Evolutionary conservation across 2,113 vertebrate species (phyloP), one percentile per base, ranked within the genome.

Genomic region (Chunga burmeisteri): DNA sequence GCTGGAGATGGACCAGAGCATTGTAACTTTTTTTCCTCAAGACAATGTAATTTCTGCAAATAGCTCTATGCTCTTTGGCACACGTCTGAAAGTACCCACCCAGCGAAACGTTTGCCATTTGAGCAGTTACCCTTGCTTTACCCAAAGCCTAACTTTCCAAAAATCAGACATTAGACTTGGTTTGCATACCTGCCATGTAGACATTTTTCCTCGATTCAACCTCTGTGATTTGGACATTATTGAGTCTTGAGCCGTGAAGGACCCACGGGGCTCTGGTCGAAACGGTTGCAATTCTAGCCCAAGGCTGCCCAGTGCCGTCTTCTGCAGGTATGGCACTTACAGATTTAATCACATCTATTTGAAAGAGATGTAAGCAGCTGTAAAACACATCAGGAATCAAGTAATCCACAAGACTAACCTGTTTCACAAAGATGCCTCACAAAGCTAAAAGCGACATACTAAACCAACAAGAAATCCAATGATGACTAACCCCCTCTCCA

Each of bases 281-380:
- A 20, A 95, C 96, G 29, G 98, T 93, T 4, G 98, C 98, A 10
- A 99, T 92, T 91, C 97, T 98, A 55, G 98, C 97, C 97, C 98
- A 97, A 17, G 92, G 83, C 11, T 93, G 50, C 10, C 56, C 95
- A 3, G 96, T 53, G 27, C 8, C 49, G 1, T 84, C 78, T 27
- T 81, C 93, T 16, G 97, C 91, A 15, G 93, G 20, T 30, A 99
- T 71, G 36, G 95, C 94, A 74, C 97, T 94, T 9, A 98, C 80
- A 18, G 90, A 73, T 74, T 97, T 97, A 83, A 99, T 99, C 80
- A 98, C 96, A 92, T 99, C 99, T 99, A 59, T 56, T 61, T 21
- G 81, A 30, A 81, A 56, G 40, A 95, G 63, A 96, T 1, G 46
- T 3, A 73, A 86, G 42, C 16, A 79, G 81, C 26, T 79, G 42